These are phyloP conservation scores for Heliconius nattereri DNA, from an alignment of 1,140 invertebrate species.

Conservation along the genomic window DNA sequence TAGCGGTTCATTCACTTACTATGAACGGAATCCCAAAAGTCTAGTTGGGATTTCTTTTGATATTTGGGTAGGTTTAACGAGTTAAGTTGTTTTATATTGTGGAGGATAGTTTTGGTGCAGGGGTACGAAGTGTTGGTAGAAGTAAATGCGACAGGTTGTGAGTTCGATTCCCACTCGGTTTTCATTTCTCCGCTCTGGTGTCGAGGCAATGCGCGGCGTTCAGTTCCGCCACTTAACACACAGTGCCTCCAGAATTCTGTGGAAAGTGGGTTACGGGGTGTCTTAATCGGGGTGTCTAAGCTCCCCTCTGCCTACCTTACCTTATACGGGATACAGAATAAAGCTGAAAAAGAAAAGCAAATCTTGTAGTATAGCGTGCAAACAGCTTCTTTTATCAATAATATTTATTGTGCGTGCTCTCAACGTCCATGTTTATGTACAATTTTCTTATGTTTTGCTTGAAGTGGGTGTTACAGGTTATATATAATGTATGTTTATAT, in stretches of 20 bases:
- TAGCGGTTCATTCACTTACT: constrained; percentile 59
- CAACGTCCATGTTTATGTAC: constrained; percentile 65
- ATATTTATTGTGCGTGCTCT: constrained; percentile 73
- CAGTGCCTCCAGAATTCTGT: too few relatives aligned
- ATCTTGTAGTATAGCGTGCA: constrained; percentile 62
- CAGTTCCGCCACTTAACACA: constrained; percentile 13
- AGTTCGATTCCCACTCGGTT: too few relatives aligned
- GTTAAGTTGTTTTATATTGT: constrained; percentile 32
- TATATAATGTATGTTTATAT: constrained; percentile 35
- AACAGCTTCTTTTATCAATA: constrained; percentile 65
- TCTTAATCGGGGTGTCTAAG: too few relatives aligned
- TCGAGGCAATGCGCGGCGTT: too few relatives aligned
- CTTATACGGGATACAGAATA: too few relatives aligned
- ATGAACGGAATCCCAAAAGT: not conserved
- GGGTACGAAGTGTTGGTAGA: too few relatives aligned
- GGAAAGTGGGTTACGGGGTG: too few relatives aligned
- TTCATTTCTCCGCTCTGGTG: too few relatives aligned
- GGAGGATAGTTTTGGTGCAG: too few relatives aligned
- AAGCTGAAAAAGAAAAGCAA: too few relatives aligned
- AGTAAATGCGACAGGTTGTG: too few relatives aligned
- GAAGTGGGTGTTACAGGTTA: constrained; percentile 67
- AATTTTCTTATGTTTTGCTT: constrained; percentile 57
- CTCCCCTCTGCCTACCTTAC: too few relatives aligned
- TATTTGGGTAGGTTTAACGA: constrained; percentile 50
- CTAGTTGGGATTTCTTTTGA: constrained; percentile 29